These are phyloP conservation scores for Morpho helenor DNA, from an alignment of 2,888 invertebrate genomes.

Conservation along the genomic window DNA sequence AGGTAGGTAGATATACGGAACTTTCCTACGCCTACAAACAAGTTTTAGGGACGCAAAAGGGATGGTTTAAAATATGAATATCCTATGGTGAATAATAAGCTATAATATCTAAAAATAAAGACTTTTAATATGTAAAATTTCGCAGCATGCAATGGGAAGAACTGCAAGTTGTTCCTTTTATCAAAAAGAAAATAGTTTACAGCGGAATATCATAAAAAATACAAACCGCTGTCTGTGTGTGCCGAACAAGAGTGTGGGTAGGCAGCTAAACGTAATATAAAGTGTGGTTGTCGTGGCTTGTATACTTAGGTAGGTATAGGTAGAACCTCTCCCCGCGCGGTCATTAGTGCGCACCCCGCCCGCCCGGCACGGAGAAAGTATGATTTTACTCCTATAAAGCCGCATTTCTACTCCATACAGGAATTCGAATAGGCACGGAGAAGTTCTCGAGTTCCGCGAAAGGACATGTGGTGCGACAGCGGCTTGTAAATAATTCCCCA, in stretches of 20 bases:
- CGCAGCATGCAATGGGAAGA: conserved; percentile 20
- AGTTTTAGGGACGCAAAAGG: no score
- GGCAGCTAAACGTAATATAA: conserved; percentile 77
- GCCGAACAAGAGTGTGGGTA: conserved; percentile 60
- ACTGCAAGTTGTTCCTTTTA: conserved; percentile 24
- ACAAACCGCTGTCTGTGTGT: conserved; percentile 55
- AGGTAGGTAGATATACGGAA: no score
- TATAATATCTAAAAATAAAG: background rate
- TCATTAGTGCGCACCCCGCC: conserved; percentile 72
- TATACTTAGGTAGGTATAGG: conserved; percentile 59
- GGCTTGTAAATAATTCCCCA: conserved; percentile 71
- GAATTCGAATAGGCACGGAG: conserved; percentile 73
- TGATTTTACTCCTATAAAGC: conserved; percentile 80
- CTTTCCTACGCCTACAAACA: no score
- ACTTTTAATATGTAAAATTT: conserved; percentile 1
- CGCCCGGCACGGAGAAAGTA: conserved; percentile 73
- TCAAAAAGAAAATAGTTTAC: conserved; percentile 72
- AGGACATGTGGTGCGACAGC: conserved; percentile 66
- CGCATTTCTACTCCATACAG: conserved; percentile 79
- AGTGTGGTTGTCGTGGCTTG: conserved; percentile 69
- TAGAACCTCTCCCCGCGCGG: conserved; percentile 75
- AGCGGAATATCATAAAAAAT: conserved; percentile 68
- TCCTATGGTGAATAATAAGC: no score
- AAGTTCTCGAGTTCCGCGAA: conserved; percentile 68
- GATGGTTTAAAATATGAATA: no score